These are phyloP conservation scores for Drosophila subobscura DNA, from an alignment of 1,140 invertebrate genomes.

Conservation along the genomic window DNA sequence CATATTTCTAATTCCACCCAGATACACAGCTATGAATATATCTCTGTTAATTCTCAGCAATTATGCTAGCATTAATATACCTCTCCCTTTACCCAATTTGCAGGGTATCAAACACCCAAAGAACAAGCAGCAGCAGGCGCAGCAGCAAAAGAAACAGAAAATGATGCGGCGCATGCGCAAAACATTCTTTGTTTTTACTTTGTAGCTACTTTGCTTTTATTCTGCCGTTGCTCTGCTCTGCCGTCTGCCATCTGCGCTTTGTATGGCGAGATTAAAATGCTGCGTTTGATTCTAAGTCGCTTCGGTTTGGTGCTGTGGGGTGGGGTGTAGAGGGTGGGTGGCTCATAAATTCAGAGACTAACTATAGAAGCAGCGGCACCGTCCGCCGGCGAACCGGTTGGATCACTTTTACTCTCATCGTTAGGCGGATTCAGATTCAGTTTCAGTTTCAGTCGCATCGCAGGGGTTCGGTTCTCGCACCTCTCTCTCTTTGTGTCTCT, in stretches of 20 bases:
- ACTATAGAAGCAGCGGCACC: conserved; percentile 69
- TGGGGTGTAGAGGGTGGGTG: conserved; percentile 36
- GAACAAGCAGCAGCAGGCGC: neutral
- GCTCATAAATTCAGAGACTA: conserved; percentile 70
- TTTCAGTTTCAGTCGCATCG: conserved; percentile 44
- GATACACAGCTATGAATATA: too few species aligned
- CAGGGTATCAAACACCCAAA: conserved; percentile 12
- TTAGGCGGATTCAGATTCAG: conserved; percentile 36
- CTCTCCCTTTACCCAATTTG: neutral
- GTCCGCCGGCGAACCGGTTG: conserved; percentile 57
- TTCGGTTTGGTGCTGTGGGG: conserved; percentile 20
- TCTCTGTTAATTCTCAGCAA: too few species aligned
- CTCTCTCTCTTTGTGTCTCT: conserved; percentile 9
- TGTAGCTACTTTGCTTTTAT: conserved; percentile 22
- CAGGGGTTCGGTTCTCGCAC: conserved; percentile 25
- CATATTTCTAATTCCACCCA: too few species aligned
- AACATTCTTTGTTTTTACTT: conserved; percentile 14
- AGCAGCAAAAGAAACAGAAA: conserved; percentile 21
- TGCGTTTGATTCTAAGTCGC: conserved; percentile 70
- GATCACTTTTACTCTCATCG: conserved; percentile 81
- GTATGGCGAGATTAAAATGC: conserved; percentile 53
- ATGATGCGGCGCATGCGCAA: conserved; percentile 58
- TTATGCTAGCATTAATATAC: too few species aligned
- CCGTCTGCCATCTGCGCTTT: conserved; percentile 32
- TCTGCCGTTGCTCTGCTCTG: too few species aligned